These are phyloP conservation scores for Harpagoxenus sublaevis DNA, from an alignment of 2,888 invertebrate species.

Conservation along the genomic window DNA sequence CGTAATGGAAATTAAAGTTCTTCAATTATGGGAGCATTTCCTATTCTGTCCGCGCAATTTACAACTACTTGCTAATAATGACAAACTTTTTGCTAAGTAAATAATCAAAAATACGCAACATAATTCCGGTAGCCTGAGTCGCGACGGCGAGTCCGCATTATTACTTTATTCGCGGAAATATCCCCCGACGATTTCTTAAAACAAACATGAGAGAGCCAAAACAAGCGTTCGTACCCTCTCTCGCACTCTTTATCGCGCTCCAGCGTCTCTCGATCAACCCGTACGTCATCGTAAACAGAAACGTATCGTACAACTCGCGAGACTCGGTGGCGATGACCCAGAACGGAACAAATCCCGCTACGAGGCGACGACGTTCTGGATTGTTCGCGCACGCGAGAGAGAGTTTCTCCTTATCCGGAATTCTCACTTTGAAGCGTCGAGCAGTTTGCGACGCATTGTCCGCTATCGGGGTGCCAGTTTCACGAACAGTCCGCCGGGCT, in stretches of 20 bases:
- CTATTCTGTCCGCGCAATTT: not conserved
- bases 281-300: constrained; percentile 45
- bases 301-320: constrained; percentile 31
- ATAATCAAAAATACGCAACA: not conserved
- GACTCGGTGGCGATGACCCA: constrained; percentile 56
- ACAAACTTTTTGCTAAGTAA: not conserved
- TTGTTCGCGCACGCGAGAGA: constrained; percentile 64
- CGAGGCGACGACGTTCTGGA: constrained; percentile 60
- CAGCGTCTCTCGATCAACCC: not conserved
- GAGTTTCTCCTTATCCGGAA: constrained; percentile 48
- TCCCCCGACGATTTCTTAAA: not conserved
- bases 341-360: constrained; percentile 59
- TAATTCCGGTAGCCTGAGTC: not conserved
- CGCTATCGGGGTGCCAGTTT: constrained; percentile 45
- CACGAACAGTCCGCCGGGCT: not conserved
- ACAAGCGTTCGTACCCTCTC: not conserved
- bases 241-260: constrained; percentile 8
- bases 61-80: not conserved
- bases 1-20: constrained; percentile 12
- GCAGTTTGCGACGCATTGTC: constrained; percentile 46
- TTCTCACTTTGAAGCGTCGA: constrained; percentile 55
- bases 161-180: not conserved
- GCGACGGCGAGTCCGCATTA: not conserved
- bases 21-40: not conserved
- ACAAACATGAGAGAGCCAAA: not conserved